A percentile compares a stretch with the other conserved stretches of the same genome.
These are phyloP conservation scores for Neotragus moschatus DNA, from an alignment of 2,113 vertebrate genomes.

Conservation along the genomic window DNA sequence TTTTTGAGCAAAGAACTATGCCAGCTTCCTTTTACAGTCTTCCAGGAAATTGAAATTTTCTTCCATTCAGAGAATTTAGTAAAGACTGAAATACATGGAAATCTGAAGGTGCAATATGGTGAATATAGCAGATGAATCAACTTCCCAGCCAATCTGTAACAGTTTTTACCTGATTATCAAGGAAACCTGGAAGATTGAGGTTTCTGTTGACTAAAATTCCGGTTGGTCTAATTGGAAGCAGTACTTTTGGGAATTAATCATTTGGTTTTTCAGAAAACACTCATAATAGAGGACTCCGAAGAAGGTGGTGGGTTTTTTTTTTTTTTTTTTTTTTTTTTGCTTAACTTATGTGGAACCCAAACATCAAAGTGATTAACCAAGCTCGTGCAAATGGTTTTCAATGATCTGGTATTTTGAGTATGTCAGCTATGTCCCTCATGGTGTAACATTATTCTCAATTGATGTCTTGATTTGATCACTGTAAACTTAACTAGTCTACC, in stretches of 20 bases:
- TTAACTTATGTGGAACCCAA: neutral
- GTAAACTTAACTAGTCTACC: neutral
- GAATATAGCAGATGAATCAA: neutral
- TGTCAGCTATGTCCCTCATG: neutral
- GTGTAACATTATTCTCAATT: neutral
- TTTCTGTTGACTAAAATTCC: neutral
- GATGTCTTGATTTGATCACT: neutral
- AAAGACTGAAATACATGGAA: neutral
- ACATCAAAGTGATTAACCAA: neutral
- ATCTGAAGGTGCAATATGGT: neutral
- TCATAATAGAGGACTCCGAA: neutral
- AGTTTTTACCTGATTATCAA: neutral
- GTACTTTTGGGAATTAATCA: neutral
- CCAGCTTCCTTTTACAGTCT: neutral
- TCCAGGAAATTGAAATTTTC: neutral
- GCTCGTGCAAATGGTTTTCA: neutral
- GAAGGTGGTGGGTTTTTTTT: neutral
- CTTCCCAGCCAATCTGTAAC: neutral
- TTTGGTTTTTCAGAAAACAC: neutral
- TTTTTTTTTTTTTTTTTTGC: neutral
- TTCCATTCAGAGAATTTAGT: neutral
- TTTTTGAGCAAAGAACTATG: neutral
- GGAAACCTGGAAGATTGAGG: neutral
- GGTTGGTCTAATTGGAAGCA: neutral
- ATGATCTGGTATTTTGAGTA: neutral